A percentile compares a stretch with the other conserved stretches of the same genome.
Evolutionary conservation across 1,140 invertebrate genomes (phyloP).

Genomic region (Dreissena rostriformis): DNA sequence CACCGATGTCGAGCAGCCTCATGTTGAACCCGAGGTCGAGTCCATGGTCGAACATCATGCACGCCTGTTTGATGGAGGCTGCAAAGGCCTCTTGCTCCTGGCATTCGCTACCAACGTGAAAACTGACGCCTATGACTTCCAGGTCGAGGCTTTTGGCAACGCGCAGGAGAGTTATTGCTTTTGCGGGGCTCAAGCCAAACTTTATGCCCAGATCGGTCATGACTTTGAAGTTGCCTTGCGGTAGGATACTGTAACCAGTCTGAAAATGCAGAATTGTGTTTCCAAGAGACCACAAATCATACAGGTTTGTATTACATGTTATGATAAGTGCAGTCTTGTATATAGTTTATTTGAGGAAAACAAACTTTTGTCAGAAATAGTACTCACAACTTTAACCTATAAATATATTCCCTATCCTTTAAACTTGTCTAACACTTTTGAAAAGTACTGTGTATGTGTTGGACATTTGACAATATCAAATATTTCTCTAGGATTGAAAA

Average conservation of each 20-base stretch:
- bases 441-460: no score
- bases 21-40: conserved; percentile 79
- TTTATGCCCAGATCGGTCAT: conserved; percentile 96
- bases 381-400: no score
- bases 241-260: conserved; percentile 94
- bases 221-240: conserved; percentile 92
- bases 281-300: no score
- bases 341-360: no score
- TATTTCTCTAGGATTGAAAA: not conserved
- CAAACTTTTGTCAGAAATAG: no score
- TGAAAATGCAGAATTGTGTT: conserved; percentile 55
- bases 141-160: conserved; percentile 88
- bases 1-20: conserved; percentile 82
- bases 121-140: conserved; percentile 89
- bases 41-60: conserved; percentile 80
- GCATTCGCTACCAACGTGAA: conserved; percentile 83
- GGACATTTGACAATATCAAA: not conserved
- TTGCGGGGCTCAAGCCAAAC: conserved; percentile 94
- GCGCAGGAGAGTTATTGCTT: conserved; percentile 90
- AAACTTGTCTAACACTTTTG: not conserved
- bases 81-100: conserved; percentile 81
- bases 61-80: conserved; percentile 79
- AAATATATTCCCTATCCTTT: not conserved
- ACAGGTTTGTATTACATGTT: not conserved
- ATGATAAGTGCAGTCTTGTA: no score